Percentiles rank a stretch among this genome's conserved stretches.
phyloP scores from a whole-genome alignment of 2,888 invertebrate genomes.

The Drosophila subsilvestris region DNA sequence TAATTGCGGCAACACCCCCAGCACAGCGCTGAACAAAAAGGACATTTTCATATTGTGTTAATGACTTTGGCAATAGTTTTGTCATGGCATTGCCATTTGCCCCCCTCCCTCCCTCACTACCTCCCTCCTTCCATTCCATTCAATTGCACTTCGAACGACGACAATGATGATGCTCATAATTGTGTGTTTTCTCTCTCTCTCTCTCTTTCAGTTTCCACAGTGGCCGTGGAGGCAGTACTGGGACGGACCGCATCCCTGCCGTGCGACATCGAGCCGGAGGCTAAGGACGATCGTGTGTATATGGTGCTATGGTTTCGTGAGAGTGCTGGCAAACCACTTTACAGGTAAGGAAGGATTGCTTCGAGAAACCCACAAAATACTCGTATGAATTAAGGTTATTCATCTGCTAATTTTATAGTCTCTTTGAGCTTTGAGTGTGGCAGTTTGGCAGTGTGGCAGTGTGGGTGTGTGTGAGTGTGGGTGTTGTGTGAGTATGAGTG shows the following conservation, averaged over 20 bases:
- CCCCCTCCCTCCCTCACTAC: slow-evolving; percentile 20
- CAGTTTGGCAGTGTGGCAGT: too few relatives aligned
- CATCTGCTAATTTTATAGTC: slow-evolving; percentile 44
- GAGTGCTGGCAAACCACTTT: slow-evolving; percentile 93
- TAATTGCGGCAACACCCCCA: slow-evolving; percentile 64
- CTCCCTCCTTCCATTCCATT: slow-evolving; percentile 13
- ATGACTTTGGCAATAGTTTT: slow-evolving; percentile 75
- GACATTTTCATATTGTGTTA: slow-evolving; percentile 75
- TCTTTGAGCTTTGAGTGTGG: slow-evolving; percentile 36
- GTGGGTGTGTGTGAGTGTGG: slow-evolving; percentile 1
- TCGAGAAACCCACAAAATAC: slow-evolving; percentile 9
- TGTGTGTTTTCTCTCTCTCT: slow-evolving; percentile 1
- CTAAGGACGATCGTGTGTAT: slow-evolving; percentile 93
- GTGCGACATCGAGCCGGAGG: slow-evolving; percentile 94
- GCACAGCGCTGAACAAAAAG: slow-evolving; percentile 34
- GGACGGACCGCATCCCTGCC: slow-evolving; percentile 93
- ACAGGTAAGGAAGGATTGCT: slow-evolving; percentile 88
- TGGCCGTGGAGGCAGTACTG: slow-evolving; percentile 92
- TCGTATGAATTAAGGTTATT: slow-evolving; percentile 13
- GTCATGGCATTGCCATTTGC: slow-evolving; percentile 58
- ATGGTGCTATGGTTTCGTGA: slow-evolving; percentile 97
- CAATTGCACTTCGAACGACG: slow-evolving; percentile 32
- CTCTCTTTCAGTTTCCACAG: slow-evolving; percentile 86
- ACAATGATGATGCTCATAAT: slow-evolving; percentile 19
- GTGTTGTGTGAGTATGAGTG: slow-evolving; percentile 6